Percentiles rank a stretch among this genome's conserved stretches.
These are phyloP conservation scores for Apodemus speciosus DNA, from an alignment of 2,113 vertebrate genomes.

Conservation along the genomic window DNA sequence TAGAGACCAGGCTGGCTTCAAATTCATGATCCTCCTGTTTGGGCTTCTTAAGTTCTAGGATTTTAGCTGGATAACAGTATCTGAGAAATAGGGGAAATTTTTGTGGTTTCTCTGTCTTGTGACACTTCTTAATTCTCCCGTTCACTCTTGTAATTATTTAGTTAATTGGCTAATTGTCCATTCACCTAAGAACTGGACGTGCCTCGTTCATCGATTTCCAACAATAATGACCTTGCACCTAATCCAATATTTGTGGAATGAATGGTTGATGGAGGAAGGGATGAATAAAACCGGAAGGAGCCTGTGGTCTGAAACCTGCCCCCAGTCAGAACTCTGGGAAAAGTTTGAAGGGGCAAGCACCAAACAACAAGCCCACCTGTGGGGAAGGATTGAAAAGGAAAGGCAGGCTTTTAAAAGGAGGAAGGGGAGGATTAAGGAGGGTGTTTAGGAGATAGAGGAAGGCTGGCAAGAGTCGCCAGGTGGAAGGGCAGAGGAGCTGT, in stretches of 20 bases:
- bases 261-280: background rate
- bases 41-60: background rate
- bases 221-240: background rate
- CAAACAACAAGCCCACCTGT: slow-evolving; percentile 58
- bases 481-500: background rate
- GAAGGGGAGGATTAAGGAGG: slow-evolving; percentile 74
- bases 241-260: slow-evolving; percentile 42
- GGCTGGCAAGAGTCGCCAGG: background rate
- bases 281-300: background rate
- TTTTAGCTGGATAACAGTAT: background rate
- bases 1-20: background rate
- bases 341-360: background rate
- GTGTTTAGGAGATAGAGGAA: slow-evolving; percentile 70
- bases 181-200: background rate
- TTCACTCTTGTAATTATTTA: background rate
- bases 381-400: slow-evolving; percentile 74
- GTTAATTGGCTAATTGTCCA: slow-evolving; percentile 23
- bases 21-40: background rate
- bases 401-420: slow-evolving; percentile 69
- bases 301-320: slow-evolving; percentile 6
- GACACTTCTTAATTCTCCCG: background rate
- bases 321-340: background rate
- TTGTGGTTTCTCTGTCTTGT: background rate
- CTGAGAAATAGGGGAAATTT: background rate
- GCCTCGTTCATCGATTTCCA: background rate